A percentile compares a stretch with the other conserved stretches of the same genome.
These are phyloP conservation scores for Cephus nigrinus DNA, from an alignment of 2,888 invertebrate species.

Conservation along the genomic window DNA sequence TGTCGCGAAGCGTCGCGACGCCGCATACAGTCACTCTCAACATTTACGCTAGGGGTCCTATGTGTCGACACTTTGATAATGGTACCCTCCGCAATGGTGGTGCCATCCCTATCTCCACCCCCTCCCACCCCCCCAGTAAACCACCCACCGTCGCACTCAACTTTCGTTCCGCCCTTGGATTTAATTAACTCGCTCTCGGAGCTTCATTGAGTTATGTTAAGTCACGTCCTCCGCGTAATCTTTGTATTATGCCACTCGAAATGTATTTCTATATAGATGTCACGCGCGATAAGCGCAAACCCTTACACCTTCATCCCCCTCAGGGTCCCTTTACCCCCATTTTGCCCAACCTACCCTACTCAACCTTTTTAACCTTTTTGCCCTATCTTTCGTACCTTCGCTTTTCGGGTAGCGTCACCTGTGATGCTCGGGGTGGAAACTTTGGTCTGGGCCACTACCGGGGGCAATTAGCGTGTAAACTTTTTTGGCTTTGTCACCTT, in stretches of 20 bases:
- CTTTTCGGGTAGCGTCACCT: not conserved
- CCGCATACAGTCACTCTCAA: not conserved
- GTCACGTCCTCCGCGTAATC: conserved; percentile 53
- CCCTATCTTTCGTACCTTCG: not conserved
- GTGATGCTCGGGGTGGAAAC: not conserved
- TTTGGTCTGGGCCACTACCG: conserved; percentile 2
- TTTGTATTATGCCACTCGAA: conserved; percentile 51
- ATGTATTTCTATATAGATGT: conserved; percentile 35
- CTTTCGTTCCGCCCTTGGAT: conserved; percentile 36
- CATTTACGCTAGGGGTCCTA: conserved; percentile 8
- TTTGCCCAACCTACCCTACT: conserved; percentile 17
- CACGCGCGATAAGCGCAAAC: conserved; percentile 1
- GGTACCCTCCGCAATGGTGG: conserved; percentile 18
- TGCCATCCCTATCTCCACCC: not conserved
- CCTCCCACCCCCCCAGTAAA: not conserved
- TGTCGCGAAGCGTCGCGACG: not conserved
- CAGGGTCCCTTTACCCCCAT: conserved; percentile 8
- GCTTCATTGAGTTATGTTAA: conserved; percentile 56
- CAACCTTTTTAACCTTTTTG: conserved; percentile 5
- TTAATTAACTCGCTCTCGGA: conserved; percentile 52
- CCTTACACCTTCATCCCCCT: conserved; percentile 10
- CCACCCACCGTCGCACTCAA: not conserved
- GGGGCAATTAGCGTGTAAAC: conserved; percentile 25
- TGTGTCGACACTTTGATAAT: conserved; percentile 28
- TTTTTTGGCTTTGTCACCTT: conserved; percentile 15